phyloP scores from a whole-genome alignment of 2,888 invertebrate species.

The Craniophora ligustri region DNA sequence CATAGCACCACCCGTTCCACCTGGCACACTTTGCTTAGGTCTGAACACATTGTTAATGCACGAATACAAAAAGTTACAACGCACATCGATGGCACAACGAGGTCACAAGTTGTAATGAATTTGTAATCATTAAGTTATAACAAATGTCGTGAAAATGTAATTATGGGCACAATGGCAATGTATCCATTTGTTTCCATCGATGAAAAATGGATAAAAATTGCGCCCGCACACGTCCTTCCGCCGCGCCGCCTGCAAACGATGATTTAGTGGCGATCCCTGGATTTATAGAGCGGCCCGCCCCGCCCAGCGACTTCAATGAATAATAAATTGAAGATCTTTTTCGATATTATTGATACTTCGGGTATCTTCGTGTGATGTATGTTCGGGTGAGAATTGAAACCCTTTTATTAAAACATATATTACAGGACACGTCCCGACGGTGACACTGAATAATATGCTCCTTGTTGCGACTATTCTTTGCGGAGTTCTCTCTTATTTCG shows the following conservation, averaged over 20 bases:
- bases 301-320: slow-evolving; percentile 82
- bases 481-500: slow-evolving; percentile 76
- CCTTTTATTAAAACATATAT: slow-evolving; percentile 89
- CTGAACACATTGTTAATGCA: slow-evolving; percentile 77
- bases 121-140: slow-evolving; percentile 13
- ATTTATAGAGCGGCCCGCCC: slow-evolving; percentile 79
- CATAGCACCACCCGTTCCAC: slow-evolving; percentile 67
- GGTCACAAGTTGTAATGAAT: slow-evolving; percentile 13
- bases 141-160: slow-evolving; percentile 49
- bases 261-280: slow-evolving; percentile 83
- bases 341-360: slow-evolving; percentile 85
- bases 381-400: slow-evolving; percentile 84
- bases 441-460: slow-evolving; percentile 87
- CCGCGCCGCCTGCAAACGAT: slow-evolving; percentile 72
- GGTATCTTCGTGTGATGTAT: slow-evolving; percentile 81
- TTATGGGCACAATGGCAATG: slow-evolving; percentile 64
- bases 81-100: slow-evolving; percentile 48
- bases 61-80: slow-evolving; percentile 56
- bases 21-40: slow-evolving; percentile 80
- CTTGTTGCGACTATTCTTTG: slow-evolving; percentile 83
- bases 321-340: slow-evolving; percentile 86
- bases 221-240: slow-evolving; percentile 71
- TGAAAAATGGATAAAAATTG: slow-evolving; percentile 76
- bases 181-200: slow-evolving; percentile 69
- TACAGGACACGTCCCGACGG: slow-evolving; percentile 81